Evolutionary conservation across 37 sponge, comb jelly and placozoan species (phyloP).

Genomic region (Diacarnus erythraeanus): DNA sequence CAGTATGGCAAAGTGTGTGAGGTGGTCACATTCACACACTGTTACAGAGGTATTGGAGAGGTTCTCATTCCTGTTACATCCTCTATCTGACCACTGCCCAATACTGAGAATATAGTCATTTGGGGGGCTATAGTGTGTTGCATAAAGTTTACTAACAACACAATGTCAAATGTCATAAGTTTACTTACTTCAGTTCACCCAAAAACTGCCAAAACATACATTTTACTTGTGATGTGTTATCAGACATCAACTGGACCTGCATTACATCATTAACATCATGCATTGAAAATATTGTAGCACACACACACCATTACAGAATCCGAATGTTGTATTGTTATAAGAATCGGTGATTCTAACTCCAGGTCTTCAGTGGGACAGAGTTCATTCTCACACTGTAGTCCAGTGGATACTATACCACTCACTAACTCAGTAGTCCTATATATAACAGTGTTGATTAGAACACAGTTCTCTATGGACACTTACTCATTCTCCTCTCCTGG

Average conservation of each 20-base stretch:
- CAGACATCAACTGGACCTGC: neutral
- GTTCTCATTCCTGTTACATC: conserved; percentile 26
- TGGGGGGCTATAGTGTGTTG: neutral
- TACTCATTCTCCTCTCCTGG: neutral
- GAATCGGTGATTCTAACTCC: neutral
- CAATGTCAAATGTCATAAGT: neutral
- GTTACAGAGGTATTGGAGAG: conserved; percentile 15
- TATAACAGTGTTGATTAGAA: no score
- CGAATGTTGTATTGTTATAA: neutral
- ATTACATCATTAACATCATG: no score
- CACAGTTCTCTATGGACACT: no score
- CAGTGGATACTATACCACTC: neutral
- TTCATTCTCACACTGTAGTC: neutral
- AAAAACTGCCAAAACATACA: neutral
- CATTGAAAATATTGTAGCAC: no score
- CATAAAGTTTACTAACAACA: neutral
- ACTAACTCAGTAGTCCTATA: neutral
- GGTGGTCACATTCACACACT: conserved; percentile 59
- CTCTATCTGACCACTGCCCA: conserved; percentile 29
- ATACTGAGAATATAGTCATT: conserved; percentile 1
- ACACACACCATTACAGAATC: neutral
- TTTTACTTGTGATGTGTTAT: neutral
- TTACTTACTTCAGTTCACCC: neutral
- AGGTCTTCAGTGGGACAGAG: neutral
- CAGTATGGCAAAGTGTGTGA: conserved; percentile 74